These are phyloP conservation scores for Malacoraja senta DNA, from an alignment of 2,797 vertebrate species.

Conservation along the genomic window DNA sequence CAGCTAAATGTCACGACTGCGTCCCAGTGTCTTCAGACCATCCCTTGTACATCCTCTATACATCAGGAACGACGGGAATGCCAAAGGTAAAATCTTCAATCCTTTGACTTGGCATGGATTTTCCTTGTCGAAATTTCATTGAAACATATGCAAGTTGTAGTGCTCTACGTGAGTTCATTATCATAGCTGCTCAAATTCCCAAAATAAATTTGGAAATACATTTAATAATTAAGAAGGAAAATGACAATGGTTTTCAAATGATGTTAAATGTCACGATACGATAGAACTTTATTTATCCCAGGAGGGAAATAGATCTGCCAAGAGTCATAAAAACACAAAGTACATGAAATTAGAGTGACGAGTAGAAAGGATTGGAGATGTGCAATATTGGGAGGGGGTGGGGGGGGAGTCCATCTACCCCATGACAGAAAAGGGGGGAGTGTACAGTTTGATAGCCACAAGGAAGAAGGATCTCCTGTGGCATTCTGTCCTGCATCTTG, in stretches of 20 bases:
- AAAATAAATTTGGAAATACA: constrained; percentile 27
- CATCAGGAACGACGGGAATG: constrained; percentile 86
- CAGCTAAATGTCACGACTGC: constrained; percentile 69
- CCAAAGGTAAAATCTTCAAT: constrained; percentile 71
- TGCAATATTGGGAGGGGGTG: too few species aligned
- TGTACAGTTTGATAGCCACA: too few species aligned
- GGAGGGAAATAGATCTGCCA: too few species aligned
- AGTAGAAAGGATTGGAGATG: too few species aligned
- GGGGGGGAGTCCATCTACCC: too few species aligned
- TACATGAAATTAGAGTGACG: too few species aligned
- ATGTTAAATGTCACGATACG: not conserved
- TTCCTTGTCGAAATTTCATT: constrained; percentile 20
- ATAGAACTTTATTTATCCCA: too few species aligned
- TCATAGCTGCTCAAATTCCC: constrained; percentile 27
- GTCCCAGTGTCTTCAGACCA: constrained; percentile 76
- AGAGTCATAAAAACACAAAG: too few species aligned
- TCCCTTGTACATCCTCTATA: constrained; percentile 89
- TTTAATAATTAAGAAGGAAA: not conserved
- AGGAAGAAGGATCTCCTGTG: too few species aligned
- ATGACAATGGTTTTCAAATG: not conserved
- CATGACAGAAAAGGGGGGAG: too few species aligned
- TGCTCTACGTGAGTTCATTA: constrained; percentile 42
- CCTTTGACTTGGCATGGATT: not conserved
- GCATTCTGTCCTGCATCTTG: too few species aligned
- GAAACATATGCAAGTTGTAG: constrained; percentile 28